These are phyloP conservation scores for Carollia perspicillata DNA, from an alignment of 2,113 vertebrate genomes.

Conservation along the genomic window DNA sequence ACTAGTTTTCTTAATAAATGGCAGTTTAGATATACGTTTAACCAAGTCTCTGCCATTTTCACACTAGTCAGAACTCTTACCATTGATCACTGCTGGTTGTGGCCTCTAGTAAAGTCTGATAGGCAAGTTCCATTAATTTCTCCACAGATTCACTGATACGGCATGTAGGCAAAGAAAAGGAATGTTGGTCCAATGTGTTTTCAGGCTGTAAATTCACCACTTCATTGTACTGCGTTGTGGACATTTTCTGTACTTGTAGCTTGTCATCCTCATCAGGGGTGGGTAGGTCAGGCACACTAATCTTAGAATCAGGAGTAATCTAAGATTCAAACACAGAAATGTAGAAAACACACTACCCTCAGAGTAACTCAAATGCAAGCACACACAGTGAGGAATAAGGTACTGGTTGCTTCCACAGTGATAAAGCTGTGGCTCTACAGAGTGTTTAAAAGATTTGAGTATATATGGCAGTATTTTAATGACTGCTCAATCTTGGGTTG, in stretches of 20 bases:
- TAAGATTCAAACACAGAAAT: conserved; percentile 65
- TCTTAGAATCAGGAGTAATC: conserved; percentile 88
- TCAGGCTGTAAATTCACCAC: conserved; percentile 78
- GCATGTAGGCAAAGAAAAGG: conserved; percentile 89
- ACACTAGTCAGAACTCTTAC: conserved; percentile 70
- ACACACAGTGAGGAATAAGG: background rate
- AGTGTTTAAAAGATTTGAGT: background rate
- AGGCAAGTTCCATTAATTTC: conserved; percentile 92
- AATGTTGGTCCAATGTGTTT: conserved; percentile 84
- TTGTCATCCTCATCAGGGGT: conserved; percentile 72
- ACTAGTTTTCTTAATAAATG: conserved; percentile 6
- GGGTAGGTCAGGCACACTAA: conserved; percentile 85
- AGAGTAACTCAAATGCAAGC: background rate
- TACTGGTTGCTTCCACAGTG: background rate
- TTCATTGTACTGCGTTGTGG: background rate
- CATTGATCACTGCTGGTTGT: conserved; percentile 90
- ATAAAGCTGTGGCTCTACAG: background rate
- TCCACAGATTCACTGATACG: conserved; percentile 93
- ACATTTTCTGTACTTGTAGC: conserved; percentile 38
- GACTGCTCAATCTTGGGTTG: background rate
- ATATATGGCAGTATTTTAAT: background rate
- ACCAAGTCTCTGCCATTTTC: background rate
- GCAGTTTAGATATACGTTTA: background rate
- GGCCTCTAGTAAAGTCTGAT: conserved; percentile 91
- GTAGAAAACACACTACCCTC: background rate